Evolutionary conservation across 2,888 invertebrate species (phyloP).

Genomic region (Chaitophorus viminalis): DNA sequence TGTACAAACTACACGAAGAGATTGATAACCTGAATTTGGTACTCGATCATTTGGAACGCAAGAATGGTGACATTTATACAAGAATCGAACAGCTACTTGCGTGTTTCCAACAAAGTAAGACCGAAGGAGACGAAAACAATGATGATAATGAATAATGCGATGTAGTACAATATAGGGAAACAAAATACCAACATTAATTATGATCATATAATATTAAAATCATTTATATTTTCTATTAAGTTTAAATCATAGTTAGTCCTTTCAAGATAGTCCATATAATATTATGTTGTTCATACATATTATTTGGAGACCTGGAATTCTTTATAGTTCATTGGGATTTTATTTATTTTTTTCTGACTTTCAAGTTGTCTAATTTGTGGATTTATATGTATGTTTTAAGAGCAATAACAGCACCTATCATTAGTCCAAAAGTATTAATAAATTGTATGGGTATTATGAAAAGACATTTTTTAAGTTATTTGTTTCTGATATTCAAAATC

Average conservation of each 20-base stretch:
- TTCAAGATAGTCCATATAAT: neutral
- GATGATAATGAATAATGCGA: neutral
- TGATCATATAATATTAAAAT: neutral
- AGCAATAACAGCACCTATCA: neutral
- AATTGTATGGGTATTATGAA: neutral
- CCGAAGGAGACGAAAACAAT: neutral
- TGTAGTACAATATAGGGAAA: neutral
- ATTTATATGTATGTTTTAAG: neutral
- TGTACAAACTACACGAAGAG: slow-evolving; percentile 38
- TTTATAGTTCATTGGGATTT: neutral
- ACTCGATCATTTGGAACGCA: slow-evolving; percentile 53
- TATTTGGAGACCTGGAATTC: too few relatives aligned
- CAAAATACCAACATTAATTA: neutral
- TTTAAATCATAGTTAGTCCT: neutral
- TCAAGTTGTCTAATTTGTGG: neutral
- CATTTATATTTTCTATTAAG: neutral
- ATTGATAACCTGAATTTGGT: slow-evolving; percentile 54
- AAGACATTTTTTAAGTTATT: neutral
- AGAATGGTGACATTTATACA: slow-evolving; percentile 43
- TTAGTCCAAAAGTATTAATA: neutral
- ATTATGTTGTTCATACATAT: neutral
- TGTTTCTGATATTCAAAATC: neutral
- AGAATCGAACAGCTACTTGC: slow-evolving; percentile 22
- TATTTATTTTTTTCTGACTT: neutral
- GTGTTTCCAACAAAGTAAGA: neutral